Evolutionary conservation across 2,888 invertebrate genomes (phyloP), one percentile per base, ranked within the genome.

Genomic region (Bellardia bayeri): DNA sequence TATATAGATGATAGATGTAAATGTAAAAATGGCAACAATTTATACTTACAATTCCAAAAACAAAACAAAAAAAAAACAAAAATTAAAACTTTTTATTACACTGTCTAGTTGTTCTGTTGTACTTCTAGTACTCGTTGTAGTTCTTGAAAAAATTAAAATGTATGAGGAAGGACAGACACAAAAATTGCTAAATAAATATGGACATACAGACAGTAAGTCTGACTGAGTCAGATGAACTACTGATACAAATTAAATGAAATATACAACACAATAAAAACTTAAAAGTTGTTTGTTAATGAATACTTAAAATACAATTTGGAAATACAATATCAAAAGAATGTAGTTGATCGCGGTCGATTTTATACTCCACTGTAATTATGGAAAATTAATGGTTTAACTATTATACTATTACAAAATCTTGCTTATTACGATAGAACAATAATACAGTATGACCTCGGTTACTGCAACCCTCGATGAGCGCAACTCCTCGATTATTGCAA

Each of bases 21-120:
- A 71, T 69, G 51, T 51, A 49, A 69, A 71, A 71, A 16, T 54
- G 54, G 71, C 37, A 54, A 71, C 71, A 71, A 37, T 71, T 51
- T 33, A 45, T 68, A 68, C 13, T 23, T 42, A 13, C 37, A 14
- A 16, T 8, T 11, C 33, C 0, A 45, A 45, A 45, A 45, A 42
- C 3, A 51, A 51, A 51, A 45, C 8, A 45, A 13, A 45, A 45
- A 45, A 11, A n/a, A 51, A 51, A 51, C 3, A 14, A 14, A 51
- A 33, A 14, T 64, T 40, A 37, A n/a, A n/a, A 37, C 40, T 37
- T 64, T 64, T 64, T 64, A 64, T 40, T 40, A 64, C 40, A 37
- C n/a, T n/a, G 63, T 63, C 63, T 40, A 40, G 40, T 16, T 64
- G 63, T 40, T 64, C 63, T 63, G 63, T 64, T 30, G 33, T 61